These are phyloP conservation scores for Heliconius cydno DNA, from an alignment of 2,888 invertebrate species.

Conservation along the genomic window DNA sequence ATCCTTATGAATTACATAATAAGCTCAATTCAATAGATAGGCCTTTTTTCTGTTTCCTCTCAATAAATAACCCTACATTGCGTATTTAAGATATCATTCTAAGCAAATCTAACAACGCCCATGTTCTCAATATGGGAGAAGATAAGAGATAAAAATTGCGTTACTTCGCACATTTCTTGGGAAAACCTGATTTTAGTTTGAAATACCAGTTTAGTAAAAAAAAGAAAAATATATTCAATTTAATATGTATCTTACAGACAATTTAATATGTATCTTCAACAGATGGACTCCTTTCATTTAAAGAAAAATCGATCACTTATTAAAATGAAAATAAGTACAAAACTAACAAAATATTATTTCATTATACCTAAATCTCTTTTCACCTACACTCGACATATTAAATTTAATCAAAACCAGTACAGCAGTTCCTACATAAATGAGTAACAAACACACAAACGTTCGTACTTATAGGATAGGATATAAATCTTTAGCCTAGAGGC, in stretches of 20 bases:
- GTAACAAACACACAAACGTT: neutral
- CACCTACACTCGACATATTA: neutral
- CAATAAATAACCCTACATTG: neutral
- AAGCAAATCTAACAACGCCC: neutral
- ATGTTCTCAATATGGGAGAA: neutral
- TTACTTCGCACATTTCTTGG: neutral
- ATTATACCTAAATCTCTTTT: neutral
- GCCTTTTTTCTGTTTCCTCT: neutral
- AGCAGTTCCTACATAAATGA: neutral
- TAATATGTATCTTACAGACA: too few relatives aligned
- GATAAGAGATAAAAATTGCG: neutral
- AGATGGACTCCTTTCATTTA: too few relatives aligned
- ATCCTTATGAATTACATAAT: too few relatives aligned
- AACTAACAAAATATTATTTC: neutral
- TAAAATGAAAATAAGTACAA: neutral
- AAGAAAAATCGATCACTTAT: too few relatives aligned
- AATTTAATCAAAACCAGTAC: neutral
- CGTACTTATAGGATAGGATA: neutral
- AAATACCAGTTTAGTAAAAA: neutral
- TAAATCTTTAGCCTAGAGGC: constrained; percentile 23
- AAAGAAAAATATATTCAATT: neutral
- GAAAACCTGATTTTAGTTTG: neutral
- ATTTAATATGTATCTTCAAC: too few relatives aligned
- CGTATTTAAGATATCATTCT: neutral
- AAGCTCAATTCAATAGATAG: too few relatives aligned